These are phyloP conservation scores for Sminthurides aquaticus DNA, from an alignment of 2,888 invertebrate species.

Conservation along the genomic window DNA sequence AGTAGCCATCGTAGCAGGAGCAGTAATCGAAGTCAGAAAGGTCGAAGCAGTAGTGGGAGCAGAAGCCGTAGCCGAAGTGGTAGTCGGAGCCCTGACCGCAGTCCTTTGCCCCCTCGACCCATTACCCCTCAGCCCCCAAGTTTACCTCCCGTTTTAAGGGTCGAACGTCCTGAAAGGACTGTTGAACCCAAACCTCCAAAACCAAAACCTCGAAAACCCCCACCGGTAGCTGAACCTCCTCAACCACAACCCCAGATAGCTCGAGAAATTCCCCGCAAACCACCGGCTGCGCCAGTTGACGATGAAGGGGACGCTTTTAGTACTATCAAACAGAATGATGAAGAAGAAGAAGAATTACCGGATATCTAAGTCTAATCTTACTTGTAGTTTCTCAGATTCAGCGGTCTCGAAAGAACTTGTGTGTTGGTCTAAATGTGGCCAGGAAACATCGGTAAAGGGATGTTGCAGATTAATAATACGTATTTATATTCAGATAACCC, in stretches of 20 bases:
- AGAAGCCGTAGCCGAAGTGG: conserved; percentile 7
- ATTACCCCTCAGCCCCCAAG: conserved; percentile 24
- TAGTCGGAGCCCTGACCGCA: conserved; percentile 29
- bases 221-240: not conserved
- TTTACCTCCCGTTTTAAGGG: conserved; percentile 16
- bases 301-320: too few relatives aligned
- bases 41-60: conserved; percentile 19
- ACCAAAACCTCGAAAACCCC: not conserved
- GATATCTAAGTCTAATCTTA: conserved; percentile 6
- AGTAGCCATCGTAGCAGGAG: conserved; percentile 22
- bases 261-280: not conserved
- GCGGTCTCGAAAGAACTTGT: too few relatives aligned
- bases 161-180: not conserved
- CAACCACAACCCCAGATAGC: not conserved
- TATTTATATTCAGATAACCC: too few relatives aligned
- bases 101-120: conserved; percentile 42
- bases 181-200: not conserved
- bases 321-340: conserved; percentile 8
- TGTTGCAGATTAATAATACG: too few relatives aligned
- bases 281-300: not conserved
- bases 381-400: not conserved
- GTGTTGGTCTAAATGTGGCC: too few relatives aligned
- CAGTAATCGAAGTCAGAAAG: conserved; percentile 16
- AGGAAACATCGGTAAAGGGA: too few relatives aligned
- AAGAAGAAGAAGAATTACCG: conserved; percentile 15